Evolutionary conservation across 2,113 vertebrate species (phyloP).

Genomic region (Onychostruthus taczanowskii): DNA sequence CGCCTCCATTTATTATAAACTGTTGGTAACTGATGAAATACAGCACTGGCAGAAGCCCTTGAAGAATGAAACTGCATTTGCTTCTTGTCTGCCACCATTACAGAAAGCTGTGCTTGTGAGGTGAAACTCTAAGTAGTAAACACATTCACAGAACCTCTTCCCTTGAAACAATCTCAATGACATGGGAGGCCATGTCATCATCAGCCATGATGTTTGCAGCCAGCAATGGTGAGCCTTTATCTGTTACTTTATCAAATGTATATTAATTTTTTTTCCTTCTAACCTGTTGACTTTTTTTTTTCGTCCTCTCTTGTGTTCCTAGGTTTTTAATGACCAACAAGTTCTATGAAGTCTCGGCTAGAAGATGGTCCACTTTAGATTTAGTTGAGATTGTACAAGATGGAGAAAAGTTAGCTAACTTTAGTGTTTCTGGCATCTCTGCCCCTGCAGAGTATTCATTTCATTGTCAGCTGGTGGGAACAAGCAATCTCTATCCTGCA

Average conservation of each 20-base stretch:
- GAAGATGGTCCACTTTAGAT: conserved; percentile 75
- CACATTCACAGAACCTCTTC: background rate
- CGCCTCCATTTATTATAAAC: background rate
- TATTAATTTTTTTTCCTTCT: background rate
- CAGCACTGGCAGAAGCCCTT: background rate
- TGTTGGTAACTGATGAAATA: background rate
- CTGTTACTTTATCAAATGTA: background rate
- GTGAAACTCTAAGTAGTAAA: background rate
- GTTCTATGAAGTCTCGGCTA: conserved; percentile 65
- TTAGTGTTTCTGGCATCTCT: conserved; percentile 71
- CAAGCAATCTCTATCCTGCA: conserved; percentile 62
- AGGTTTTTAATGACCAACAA: conserved; percentile 77
- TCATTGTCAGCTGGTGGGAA: conserved; percentile 82
- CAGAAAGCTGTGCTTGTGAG: background rate
- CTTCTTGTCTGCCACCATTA: background rate
- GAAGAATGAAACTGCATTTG: background rate
- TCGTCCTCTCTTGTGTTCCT: conserved; percentile 30
- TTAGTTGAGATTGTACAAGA: conserved; percentile 71
- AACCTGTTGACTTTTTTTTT: background rate
- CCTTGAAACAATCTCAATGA: background rate
- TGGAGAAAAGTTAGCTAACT: conserved; percentile 58
- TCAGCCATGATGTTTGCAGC: background rate
- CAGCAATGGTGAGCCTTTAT: background rate
- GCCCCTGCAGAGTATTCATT: conserved; percentile 80
- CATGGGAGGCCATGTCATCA: background rate